Evolutionary conservation across 2,113 vertebrate genomes (phyloP), one percentile per base, ranked within the genome.

Genomic region (Bolborhynchus lineola): DNA sequence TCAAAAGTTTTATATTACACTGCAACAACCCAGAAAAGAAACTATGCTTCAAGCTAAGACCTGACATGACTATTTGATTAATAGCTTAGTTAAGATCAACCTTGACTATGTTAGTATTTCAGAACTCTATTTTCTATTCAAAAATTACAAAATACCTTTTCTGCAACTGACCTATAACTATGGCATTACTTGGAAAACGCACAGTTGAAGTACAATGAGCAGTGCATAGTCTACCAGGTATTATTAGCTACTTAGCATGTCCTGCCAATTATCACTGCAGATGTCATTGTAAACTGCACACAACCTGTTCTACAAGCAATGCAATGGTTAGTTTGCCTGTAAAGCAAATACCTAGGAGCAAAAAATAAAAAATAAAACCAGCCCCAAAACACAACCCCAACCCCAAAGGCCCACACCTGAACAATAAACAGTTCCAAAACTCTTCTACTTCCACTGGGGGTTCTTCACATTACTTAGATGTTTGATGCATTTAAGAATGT

Each of bases 211-310:
- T 21, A 12, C 24, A 60, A 2, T 2, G 44, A 37, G 15, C 17
- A 9, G 0, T 14, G 44, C 26, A 11, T 13, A 10, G 16, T 31
- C 20, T 37, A 50, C 9, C 62, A 65, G 28, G 2, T 10, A 1
- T 19, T 11, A 1, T 19, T 14, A 42, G 37, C 42, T 49, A 62
- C 62, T 59, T 5, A 9, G 25, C 1, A 3, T 15, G 12, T 75
- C 71, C n/a, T 68, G 47, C 50, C 65, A 78, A 6, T 18, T 3
- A 2, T 8, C 33, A 24, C 7, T 39, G 57, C 47, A 87, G 62
- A 42, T 14, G 33, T 47, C 35, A 6, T 2, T 74, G 62, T 17
- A 20, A 31, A 37, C 0, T 1, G 1, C 19, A 13, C 23, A 1
- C 2, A 16, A 21, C 15, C 11, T 44, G 46, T 35, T 12, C 53